These are phyloP conservation scores for Tromatobia lineatoria DNA, from an alignment of 2,888 invertebrate species.

Conservation along the genomic window DNA sequence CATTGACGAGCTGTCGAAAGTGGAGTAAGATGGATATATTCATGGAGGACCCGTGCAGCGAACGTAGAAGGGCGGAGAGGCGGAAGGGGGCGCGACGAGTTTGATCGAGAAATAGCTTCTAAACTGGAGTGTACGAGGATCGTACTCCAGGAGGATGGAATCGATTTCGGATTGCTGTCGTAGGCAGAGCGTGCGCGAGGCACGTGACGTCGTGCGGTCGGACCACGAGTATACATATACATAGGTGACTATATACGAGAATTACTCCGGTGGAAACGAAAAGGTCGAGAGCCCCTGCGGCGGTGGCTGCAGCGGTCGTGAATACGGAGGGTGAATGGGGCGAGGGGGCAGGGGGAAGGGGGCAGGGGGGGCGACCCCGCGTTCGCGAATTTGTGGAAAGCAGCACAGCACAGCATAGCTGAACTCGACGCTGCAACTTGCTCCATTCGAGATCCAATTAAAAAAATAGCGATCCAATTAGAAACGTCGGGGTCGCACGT, in stretches of 20 bases:
- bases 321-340: neutral
- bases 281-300: conserved; percentile 33
- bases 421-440: conserved; percentile 46
- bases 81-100: neutral
- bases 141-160: conserved; percentile 15
- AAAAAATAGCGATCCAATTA: conserved; percentile 78
- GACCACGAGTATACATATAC: neutral
- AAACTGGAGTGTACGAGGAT: conserved; percentile 12
- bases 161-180: conserved; percentile 45
- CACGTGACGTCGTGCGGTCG: conserved; percentile 33
- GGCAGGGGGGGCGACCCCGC: neutral
- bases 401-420: neutral
- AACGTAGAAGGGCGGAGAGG: neutral
- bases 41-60: neutral
- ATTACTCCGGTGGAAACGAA: conserved; percentile 27
- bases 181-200: neutral
- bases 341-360: too few species aligned
- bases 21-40: conserved; percentile 10
- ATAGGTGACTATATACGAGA: conserved; percentile 3
- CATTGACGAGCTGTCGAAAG: conserved; percentile 52
- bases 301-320: conserved; percentile 1
- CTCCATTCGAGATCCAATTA: conserved; percentile 76
- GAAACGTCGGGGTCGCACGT: conserved; percentile 61
- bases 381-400: conserved; percentile 26
- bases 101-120: neutral